Evolutionary conservation across 2,113 vertebrate species (phyloP), one percentile per base, ranked within the genome.

Genomic region (Catharus minimus): DNA sequence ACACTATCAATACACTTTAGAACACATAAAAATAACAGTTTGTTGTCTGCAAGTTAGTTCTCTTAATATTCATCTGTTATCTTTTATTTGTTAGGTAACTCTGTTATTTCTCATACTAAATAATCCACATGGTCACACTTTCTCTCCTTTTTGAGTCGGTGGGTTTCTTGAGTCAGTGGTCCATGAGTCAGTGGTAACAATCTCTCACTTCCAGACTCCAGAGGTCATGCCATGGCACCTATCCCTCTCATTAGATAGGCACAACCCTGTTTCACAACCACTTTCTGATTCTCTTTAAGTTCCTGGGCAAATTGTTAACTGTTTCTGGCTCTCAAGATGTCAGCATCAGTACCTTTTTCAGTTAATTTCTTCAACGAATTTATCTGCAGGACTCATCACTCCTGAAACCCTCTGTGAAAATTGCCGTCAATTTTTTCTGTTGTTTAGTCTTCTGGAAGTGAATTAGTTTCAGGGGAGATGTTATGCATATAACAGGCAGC

Each of bases 121-220:
- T 14, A 52, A 15, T 24, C 6, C 8, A 7, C 6, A 17, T 14
- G 7, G 23, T 44, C 38, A 58, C 14, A 50, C 18, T 28, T 87
- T 52, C 26, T 50, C 6, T 13, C 24, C 11, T 32, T 64, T 50
- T 36, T 49, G 15, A 57, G 12, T 16, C 0, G 0, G 4, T 65
- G 75, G 27, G 15, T 28, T 72, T 58, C n/a, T 57, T 52, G 19
- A 20, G 27, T 24, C 20, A 20, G 32, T 2, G 1, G 22, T 44
- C 17, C 27, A 38, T 50, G 66, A 28, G 22, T 36, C 12, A 43
- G 27, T 24, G 4, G 12, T 57, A 4, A 0, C 43, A 50, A 3
- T 44, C 27, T 50, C 36, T 41, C 44, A 23, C 38, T 57, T n/a
- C 10, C 46, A 43, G 52, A 28, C 26, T 65, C 14, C 32, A 71